Percentiles rank a stretch among this genome's conserved stretches.
phyloP scores from a whole-genome alignment of 1,140 invertebrate species.

The Pseudomyrmex gracilis region DNA sequence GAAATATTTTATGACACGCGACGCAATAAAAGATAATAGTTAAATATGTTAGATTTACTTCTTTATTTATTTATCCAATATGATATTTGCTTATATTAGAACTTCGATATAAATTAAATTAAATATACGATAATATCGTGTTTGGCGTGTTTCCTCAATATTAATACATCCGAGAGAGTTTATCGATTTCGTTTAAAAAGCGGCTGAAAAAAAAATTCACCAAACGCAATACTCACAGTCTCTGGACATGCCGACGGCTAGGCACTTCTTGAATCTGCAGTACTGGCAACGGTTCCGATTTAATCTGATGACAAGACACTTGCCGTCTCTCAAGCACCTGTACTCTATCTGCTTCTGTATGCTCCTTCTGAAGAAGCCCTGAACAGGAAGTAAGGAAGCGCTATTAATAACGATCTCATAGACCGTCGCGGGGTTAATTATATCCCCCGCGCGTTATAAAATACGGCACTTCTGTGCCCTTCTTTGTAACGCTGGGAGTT shows the following conservation, averaged over 20 bases:
- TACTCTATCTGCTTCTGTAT: constrained; percentile 99
- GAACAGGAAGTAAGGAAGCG: constrained; percentile 74
- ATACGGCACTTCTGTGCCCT: constrained; percentile 30
- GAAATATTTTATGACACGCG: no score
- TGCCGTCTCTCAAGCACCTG: constrained; percentile 97
- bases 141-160: constrained; percentile 6
- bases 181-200: not conserved
- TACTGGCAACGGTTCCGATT: constrained; percentile 99
- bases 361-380: constrained; percentile 94
- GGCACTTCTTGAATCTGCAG: constrained; percentile 99
- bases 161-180: not conserved
- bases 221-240: constrained; percentile 92
- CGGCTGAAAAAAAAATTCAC: constrained; percentile 6
- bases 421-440: constrained; percentile 45
- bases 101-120: not conserved
- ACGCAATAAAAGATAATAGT: no score
- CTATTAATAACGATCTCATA: constrained; percentile 57
- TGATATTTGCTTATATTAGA: no score
- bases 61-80: no score
- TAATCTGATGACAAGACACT: constrained; percentile 97
- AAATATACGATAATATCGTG: not conserved
- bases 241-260: constrained; percentile 98
- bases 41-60: no score
- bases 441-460: constrained; percentile 38
- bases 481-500: constrained; percentile 33